Evolutionary conservation across 2,113 vertebrate species (phyloP).

Genomic region (Osmerus eperlanus): DNA sequence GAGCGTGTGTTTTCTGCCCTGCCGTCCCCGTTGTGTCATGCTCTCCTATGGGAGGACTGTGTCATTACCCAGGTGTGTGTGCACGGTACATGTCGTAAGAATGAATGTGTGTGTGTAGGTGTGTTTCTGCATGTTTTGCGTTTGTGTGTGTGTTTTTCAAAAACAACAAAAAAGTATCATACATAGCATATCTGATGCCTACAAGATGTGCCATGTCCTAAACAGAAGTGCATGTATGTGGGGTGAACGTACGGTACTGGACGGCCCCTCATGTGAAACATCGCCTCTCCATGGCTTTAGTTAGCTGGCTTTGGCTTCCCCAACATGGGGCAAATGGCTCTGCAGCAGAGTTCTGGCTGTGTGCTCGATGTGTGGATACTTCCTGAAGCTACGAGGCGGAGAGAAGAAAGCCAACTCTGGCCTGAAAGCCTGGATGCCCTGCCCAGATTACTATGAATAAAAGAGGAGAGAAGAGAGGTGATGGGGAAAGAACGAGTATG

Average conservation of each 20-base stretch:
- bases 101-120: slow-evolving; percentile 3
- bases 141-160: not conserved
- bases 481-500: not conserved
- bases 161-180: slow-evolving; percentile 1
- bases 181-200: not conserved
- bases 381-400: slow-evolving; percentile 22
- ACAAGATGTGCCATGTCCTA: no score
- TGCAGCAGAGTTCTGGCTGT: slow-evolving; percentile 39
- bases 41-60: not conserved
- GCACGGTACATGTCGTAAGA: not conserved
- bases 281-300: no score
- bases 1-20: not conserved
- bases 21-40: not conserved
- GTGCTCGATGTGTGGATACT: slow-evolving; percentile 48
- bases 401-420: slow-evolving; percentile 26
- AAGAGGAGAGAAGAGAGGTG: slow-evolving; percentile 41
- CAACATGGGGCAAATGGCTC: slow-evolving; percentile 29
- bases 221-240: not conserved
- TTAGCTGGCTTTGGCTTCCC: no score
- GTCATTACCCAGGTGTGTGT: not conserved
- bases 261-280: no score
- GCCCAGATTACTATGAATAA: slow-evolving; percentile 65
- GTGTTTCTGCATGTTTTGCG: slow-evolving; percentile 19
- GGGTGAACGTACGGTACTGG: not conserved
- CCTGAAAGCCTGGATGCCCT: slow-evolving; percentile 59